A percentile compares a stretch with the other conserved stretches of the same genome.
These are phyloP conservation scores for Aleiodes alternator DNA, from an alignment of 2,888 invertebrate species.

Conservation along the genomic window DNA sequence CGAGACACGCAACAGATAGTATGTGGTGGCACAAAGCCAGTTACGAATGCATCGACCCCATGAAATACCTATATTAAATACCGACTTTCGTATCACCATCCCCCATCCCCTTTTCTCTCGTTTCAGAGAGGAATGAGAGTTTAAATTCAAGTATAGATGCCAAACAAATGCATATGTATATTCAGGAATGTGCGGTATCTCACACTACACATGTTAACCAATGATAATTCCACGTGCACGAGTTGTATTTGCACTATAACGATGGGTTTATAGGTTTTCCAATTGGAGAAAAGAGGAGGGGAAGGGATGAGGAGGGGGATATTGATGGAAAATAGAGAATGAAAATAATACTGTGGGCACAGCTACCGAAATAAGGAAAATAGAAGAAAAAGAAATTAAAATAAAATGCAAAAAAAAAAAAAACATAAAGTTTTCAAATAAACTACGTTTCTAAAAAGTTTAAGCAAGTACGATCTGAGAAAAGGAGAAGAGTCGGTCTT, in stretches of 20 bases:
- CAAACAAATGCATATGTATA: conserved; percentile 14
- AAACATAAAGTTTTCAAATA: conserved; percentile 25
- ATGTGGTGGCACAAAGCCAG: conserved; percentile 53
- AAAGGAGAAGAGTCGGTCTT: conserved; percentile 12
- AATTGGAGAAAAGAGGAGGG: neutral
- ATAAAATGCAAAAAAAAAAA: conserved; percentile 12
- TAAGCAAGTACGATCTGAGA: conserved; percentile 28
- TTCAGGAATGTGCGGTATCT: conserved; percentile 24
- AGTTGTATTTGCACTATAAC: conserved; percentile 2
- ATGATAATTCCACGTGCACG: conserved; percentile 4
- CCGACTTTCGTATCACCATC: neutral
- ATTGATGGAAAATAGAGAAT: neutral
- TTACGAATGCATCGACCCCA: conserved; percentile 44
- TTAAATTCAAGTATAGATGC: conserved; percentile 2
- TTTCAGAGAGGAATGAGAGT: too few species aligned
- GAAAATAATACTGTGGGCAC: neutral
- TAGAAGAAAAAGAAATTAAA: conserved; percentile 13
- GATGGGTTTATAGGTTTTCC: conserved; percentile 3
- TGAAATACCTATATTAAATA: conserved; percentile 44
- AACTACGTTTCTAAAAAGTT: conserved; percentile 42
- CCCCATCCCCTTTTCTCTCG: too few species aligned
- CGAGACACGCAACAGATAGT: conserved; percentile 57
- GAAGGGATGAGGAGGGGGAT: neutral
- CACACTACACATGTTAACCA: conserved; percentile 8
- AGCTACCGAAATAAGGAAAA: neutral